Base-by-base conservation (phyloP, 2,797 vertebrate species). In the Spondyliosoma cantharus region DNA sequence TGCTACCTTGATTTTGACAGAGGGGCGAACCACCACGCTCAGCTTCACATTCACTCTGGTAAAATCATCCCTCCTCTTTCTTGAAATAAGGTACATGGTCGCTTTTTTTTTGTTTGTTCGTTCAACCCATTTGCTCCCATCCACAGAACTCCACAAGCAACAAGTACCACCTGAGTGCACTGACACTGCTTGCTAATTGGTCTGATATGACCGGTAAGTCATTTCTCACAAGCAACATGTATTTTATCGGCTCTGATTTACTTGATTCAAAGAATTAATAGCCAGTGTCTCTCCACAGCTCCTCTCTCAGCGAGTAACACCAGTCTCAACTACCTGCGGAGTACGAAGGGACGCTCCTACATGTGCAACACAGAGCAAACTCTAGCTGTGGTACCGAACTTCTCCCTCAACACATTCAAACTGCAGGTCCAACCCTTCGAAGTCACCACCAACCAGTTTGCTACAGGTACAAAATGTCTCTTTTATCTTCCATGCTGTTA, bases 401-500 rank as follows among this genome's bases (percentile, higher is more conserved):
- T 96, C 72, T 92, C 95, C 5, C 78, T 99, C 86, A 97, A 97
- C 83, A 85, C 96, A 15, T 98, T 97, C 88, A 85, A 89, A 22
- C 93, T 99, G 78, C 95, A 96, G 85, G 86, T 99, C 66, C 98
- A 99, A 77, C 96, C 97, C 24, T 99, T 99, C 85, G 93, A 90
- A 22, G 93, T 99, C 17, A 94, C 91, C 2, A 94, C 91, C 29
- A 87, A 90, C 84, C 94, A 95, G 90, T 99, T 99, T 87, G 96
- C 95, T 53, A 87, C 97, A 93, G 97, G 98, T 99, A 86, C 3
- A 9, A 50, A 37, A 11, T 1, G 5, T 22, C 42, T 70, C 11
- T 52, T n/a, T 45, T 11, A 15, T 19, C 27, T 49, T 54, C 17
- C 48, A 19, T 9, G 42, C n/a, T 59, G 37, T 27, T 45, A 17